These are phyloP conservation scores for Drosophila persimilis DNA, from an alignment of 1,140 invertebrate genomes.

Conservation along the genomic window DNA sequence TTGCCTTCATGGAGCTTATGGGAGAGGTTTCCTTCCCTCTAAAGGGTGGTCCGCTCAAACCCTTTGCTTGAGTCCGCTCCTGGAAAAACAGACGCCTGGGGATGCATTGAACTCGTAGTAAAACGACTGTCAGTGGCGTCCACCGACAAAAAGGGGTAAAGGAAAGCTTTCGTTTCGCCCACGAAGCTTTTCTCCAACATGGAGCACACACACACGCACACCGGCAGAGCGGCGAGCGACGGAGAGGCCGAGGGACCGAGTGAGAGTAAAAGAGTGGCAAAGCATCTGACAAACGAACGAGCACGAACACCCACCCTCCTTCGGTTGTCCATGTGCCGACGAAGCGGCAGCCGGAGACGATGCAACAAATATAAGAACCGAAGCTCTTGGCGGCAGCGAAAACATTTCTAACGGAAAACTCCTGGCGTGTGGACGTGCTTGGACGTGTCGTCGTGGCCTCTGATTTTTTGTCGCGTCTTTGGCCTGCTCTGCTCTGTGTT, in stretches of 20 bases:
- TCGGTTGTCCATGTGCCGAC: conserved; percentile 58
- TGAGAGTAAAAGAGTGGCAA: conserved; percentile 13
- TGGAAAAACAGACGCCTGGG: conserved; percentile 35
- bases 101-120: conserved; percentile 56
- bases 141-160: conserved; percentile 10
- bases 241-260: background rate
- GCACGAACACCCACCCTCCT: conserved; percentile 17
- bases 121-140: conserved; percentile 10
- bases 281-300: conserved; percentile 10
- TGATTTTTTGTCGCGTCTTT: conserved; percentile 64
- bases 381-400: conserved; percentile 52
- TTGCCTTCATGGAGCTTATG: no score
- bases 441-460: conserved; percentile 34
- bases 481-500: conserved; percentile 41
- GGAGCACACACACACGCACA: conserved; percentile 22
- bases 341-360: background rate
- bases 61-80: conserved; percentile 25
- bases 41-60: no score
- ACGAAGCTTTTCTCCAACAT: conserved; percentile 63
- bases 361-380: conserved; percentile 71
- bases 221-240: conserved; percentile 2
- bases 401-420: conserved; percentile 73
- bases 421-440: conserved; percentile 56
- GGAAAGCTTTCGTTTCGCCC: conserved; percentile 45
- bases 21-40: no score